A percentile compares a stretch with the other conserved stretches of the same genome.
Evolutionary conservation across 2,797 vertebrate species (phyloP).

Genomic region (Pangasius mekongensis): DNA sequence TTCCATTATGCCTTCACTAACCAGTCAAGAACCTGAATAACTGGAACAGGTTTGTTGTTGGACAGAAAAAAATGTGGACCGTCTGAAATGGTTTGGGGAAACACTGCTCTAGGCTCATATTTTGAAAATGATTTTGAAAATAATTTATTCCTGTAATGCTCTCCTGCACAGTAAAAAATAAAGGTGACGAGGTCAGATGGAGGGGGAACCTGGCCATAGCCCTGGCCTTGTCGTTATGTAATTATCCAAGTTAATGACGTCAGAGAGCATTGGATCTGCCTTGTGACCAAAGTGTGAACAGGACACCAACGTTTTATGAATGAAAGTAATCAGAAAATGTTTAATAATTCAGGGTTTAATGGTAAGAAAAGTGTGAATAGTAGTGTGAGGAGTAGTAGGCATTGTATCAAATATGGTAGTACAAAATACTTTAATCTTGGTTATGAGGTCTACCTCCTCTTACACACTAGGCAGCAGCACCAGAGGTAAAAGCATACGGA

Average conservation of each 20-base stretch:
- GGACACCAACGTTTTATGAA: neutral
- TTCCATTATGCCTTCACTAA: neutral
- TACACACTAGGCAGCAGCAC: neutral
- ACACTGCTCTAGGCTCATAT: neutral
- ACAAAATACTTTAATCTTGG: neutral
- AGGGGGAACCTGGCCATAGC: too few relatives aligned
- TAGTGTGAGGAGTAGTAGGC: neutral
- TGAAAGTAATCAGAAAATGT: too few relatives aligned
- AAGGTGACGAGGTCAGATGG: neutral
- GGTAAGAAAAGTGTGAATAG: neutral
- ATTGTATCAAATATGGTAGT: neutral
- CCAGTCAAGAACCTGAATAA: slow-evolving; percentile 15
- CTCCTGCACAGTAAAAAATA: neutral
- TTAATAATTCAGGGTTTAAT: too few relatives aligned
- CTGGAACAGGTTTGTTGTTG: slow-evolving; percentile 4
- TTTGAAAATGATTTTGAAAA: neutral
- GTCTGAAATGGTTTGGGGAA: neutral
- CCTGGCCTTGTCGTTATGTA: neutral
- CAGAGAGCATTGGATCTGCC: neutral
- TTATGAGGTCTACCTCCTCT: neutral
- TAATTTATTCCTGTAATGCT: neutral
- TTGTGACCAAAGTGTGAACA: neutral
- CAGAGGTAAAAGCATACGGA: neutral
- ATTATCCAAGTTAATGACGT: neutral
- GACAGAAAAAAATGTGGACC: neutral